Percentiles rank a stretch among this genome's conserved stretches.
Conservation (phyloP, 2,797 vertebrate genomes). For the Halcyon chelicuti region DNA sequence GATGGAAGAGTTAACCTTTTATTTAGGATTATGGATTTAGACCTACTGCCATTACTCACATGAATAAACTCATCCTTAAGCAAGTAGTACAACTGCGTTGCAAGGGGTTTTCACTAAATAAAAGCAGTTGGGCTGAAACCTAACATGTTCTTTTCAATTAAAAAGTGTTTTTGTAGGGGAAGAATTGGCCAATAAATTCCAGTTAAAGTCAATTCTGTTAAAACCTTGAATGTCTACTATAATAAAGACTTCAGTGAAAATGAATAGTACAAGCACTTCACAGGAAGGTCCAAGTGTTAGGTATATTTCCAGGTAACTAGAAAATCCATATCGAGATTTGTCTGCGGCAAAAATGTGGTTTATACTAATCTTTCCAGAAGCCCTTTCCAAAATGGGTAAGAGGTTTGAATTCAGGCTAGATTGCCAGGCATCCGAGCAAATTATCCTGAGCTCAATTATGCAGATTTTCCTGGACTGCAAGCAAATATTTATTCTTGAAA, state of each 20-base stretch:
- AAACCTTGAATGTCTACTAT: background rate
- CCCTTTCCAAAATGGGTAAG: background rate
- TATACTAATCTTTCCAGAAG: background rate
- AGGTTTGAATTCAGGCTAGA: background rate
- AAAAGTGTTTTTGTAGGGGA: background rate
- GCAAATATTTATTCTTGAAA: background rate
- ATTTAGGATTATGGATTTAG: conserved; percentile 55
- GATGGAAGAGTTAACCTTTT: conserved; percentile 44
- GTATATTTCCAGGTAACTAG: conserved; percentile 11
- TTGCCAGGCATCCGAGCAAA: background rate
- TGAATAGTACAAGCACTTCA: background rate
- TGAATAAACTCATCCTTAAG: conserved; percentile 25
- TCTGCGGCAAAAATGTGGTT: background rate
- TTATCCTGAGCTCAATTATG: background rate
- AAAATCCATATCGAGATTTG: background rate
- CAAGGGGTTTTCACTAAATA: background rate
- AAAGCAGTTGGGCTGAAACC: background rate
- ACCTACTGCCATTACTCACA: conserved; percentile 4
- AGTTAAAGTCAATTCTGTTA: conserved; percentile 9
- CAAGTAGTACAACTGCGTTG: background rate
- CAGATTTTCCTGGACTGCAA: background rate
- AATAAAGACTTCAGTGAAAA: conserved; percentile 41
- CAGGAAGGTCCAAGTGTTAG: background rate
- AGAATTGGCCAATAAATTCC: conserved; percentile 32
- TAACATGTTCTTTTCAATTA: conserved; percentile 26